Conservation (phyloP, 2,113 vertebrate species). For the Lampris incognitus region DNA sequence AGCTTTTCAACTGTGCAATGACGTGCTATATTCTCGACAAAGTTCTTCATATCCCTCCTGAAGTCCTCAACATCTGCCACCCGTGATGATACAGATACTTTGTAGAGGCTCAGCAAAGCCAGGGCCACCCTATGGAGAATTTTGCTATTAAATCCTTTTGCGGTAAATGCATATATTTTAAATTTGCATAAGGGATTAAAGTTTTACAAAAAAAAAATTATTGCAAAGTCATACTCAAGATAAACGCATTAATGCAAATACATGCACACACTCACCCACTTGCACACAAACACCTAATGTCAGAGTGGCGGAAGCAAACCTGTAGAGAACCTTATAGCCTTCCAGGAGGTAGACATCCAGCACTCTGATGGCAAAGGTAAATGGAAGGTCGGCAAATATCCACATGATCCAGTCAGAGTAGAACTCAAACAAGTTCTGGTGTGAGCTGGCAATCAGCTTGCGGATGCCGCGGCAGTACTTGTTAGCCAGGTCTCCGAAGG, state of each 20-base stretch:
- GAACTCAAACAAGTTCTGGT: conserved; percentile 87
- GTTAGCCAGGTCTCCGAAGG: conserved; percentile 90
- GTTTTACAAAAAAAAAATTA: not conserved
- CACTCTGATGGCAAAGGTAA: conserved; percentile 85
- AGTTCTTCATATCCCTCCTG: conserved; percentile 83
- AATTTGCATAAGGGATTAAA: not conserved
- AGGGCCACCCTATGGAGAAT: conserved; percentile 84
- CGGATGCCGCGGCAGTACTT: conserved; percentile 88
- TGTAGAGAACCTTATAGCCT: conserved; percentile 91
- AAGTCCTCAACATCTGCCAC: conserved; percentile 82
- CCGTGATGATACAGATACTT: conserved; percentile 75
- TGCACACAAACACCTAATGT: too few species aligned
- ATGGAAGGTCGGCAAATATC: conserved; percentile 89
- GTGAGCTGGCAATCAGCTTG: conserved; percentile 84
- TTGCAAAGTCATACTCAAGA: too few species aligned
- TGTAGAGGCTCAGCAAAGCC: conserved; percentile 86
- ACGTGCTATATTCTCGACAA: conserved; percentile 80
- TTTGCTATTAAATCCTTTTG: conserved; percentile 57
- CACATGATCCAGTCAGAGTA: conserved; percentile 91
- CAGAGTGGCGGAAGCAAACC: conserved; percentile 46
- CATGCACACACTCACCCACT: too few species aligned
- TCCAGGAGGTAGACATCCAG: conserved; percentile 88
- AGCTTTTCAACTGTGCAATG: conserved; percentile 80
- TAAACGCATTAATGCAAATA: too few species aligned
- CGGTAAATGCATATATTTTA: not conserved